A percentile compares a stretch with the other conserved stretches of the same genome.
phyloP scores from a whole-genome alignment of 2,113 vertebrate species.

The Phrynosoma platyrhinos region DNA sequence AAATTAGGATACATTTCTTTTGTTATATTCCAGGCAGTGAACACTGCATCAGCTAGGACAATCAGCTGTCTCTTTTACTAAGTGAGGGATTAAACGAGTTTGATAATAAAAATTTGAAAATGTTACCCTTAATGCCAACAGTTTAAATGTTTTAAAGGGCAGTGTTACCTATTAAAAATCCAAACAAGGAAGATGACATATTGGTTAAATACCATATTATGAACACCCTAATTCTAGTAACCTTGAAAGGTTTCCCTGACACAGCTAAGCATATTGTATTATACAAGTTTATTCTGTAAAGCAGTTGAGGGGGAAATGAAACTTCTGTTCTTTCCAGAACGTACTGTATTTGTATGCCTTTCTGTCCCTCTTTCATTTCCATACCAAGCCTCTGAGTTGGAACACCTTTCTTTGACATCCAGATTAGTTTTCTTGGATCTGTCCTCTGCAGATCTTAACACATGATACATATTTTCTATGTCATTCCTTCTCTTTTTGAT shows the following conservation, averaged over 20 bases:
- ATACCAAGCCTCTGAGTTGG: neutral
- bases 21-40: neutral
- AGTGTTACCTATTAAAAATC: slow-evolving; percentile 8
- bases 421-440: neutral
- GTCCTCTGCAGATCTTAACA: neutral
- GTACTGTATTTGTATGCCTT: neutral
- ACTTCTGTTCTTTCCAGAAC: neutral
- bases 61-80: slow-evolving; percentile 8
- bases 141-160: slow-evolving; percentile 2
- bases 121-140: neutral
- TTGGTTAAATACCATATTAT: neutral
- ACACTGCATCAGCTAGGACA: neutral
- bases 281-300: neutral
- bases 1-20: neutral
- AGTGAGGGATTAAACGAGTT: neutral
- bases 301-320: neutral
- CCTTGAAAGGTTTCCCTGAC: neutral
- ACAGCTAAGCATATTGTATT: neutral
- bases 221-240: neutral
- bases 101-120: slow-evolving; percentile 9
- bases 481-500: neutral
- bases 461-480: neutral
- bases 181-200: neutral
- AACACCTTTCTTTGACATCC: neutral
- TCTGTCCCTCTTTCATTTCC: neutral